These are phyloP conservation scores for Myocastor coypus DNA, from an alignment of 2,113 vertebrate species.

Conservation along the genomic window DNA sequence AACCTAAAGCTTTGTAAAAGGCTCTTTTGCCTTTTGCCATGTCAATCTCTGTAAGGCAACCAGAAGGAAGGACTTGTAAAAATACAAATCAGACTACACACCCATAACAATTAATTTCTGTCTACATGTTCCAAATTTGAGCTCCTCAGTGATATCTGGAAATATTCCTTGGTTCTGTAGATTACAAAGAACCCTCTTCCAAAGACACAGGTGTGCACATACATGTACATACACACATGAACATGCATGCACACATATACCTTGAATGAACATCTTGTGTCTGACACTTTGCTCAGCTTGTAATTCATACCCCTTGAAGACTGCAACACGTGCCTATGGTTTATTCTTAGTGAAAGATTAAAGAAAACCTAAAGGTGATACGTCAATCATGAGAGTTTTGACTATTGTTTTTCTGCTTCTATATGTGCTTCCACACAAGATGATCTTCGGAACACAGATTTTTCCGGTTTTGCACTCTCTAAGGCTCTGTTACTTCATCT, in stretches of 20 bases:
- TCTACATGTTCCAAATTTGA: neutral
- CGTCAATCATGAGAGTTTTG: neutral
- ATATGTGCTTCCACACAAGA: neutral
- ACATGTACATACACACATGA: neutral
- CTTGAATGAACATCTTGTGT: neutral
- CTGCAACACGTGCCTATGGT: neutral
- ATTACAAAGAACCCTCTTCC: neutral
- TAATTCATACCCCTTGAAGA: neutral
- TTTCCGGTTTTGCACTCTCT: neutral
- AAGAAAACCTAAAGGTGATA: neutral
- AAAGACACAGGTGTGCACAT: neutral
- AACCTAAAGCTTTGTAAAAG: neutral
- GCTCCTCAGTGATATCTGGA: neutral
- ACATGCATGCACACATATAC: neutral
- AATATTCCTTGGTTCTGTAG: neutral
- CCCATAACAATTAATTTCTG: neutral
- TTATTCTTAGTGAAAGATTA: neutral
- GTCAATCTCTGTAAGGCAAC: neutral
- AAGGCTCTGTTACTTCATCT: slow-evolving; percentile 1
- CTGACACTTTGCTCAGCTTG: neutral
- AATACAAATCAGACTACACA: neutral
- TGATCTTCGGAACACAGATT: neutral
- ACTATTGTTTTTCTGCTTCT: neutral
- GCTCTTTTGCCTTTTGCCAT: neutral
- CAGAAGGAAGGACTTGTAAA: neutral